Conservation (phyloP, 2,888 invertebrate genomes). For the Xanthia icteritia region DNA sequence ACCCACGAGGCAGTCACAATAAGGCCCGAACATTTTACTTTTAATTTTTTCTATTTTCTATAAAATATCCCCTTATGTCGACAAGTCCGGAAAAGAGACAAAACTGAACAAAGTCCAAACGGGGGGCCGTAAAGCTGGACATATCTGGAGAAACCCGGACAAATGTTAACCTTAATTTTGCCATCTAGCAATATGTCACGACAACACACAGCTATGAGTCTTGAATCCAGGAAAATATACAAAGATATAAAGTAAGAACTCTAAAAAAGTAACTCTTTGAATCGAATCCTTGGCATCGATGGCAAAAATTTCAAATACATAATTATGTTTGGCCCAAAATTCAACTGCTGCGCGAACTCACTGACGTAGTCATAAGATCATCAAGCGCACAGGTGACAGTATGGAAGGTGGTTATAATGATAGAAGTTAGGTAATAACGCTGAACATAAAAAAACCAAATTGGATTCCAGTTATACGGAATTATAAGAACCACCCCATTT, state of each 20-base stretch:
- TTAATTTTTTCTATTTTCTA: no score
- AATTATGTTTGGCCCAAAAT: not conserved
- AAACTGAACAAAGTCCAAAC: no score
- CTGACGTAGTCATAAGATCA: not conserved
- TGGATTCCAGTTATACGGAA: conserved; percentile 4
- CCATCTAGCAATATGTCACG: not conserved
- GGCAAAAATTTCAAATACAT: not conserved
- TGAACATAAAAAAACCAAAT: not conserved
- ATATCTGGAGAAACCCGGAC: not conserved
- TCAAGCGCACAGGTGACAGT: not conserved
- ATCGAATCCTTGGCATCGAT: not conserved
- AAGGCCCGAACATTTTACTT: not conserved
- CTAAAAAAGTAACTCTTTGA: not conserved
- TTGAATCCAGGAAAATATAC: not conserved
- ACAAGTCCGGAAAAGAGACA: no score
- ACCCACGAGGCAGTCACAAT: not conserved
- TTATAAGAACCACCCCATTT: not conserved
- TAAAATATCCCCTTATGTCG: no score
- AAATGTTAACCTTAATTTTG: not conserved
- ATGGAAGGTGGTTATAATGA: not conserved
- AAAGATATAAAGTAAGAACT: not conserved
- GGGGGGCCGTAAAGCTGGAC: no score
- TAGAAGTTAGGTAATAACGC: not conserved
- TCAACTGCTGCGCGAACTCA: not conserved
- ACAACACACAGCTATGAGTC: no score